Percentiles rank a stretch among this genome's conserved stretches.
Evolutionary conservation across 2,113 vertebrate genomes (phyloP).

Genomic region (Melanostigma gelatinosum): DNA sequence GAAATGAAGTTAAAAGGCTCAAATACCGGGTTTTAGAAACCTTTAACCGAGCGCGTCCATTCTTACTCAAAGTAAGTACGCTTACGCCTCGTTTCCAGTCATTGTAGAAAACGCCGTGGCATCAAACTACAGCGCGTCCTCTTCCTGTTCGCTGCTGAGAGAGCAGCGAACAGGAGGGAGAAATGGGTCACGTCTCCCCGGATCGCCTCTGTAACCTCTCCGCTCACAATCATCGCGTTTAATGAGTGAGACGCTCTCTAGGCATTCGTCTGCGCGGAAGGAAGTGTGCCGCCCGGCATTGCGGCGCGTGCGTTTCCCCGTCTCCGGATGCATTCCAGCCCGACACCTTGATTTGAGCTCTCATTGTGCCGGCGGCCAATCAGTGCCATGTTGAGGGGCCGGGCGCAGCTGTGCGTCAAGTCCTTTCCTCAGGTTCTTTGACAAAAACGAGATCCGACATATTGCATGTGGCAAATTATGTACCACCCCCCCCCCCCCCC

Average conservation of each 20-base stretch:
- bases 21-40: not conserved
- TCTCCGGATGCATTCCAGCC: conserved; percentile 1
- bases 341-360: conserved; percentile 15
- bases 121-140: not conserved
- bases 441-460: conserved; percentile 31
- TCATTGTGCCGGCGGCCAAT: conserved; percentile 7
- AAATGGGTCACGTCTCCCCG: conserved; percentile 62
- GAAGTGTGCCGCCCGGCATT: conserved; percentile 15
- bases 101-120: not conserved
- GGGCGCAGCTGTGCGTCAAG: conserved; percentile 10
- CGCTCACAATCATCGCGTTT: conserved; percentile 53
- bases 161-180: conserved; percentile 47
- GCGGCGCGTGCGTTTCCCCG: not conserved
- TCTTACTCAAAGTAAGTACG: not conserved
- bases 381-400: not conserved
- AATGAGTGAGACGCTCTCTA: conserved; percentile 57
- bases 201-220: conserved; percentile 59
- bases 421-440: conserved; percentile 10
- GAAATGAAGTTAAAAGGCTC: not conserved
- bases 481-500: not conserved
- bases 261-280: conserved; percentile 37
- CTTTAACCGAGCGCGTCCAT: not conserved
- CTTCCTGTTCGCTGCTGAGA: not conserved
- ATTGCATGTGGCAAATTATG: conserved; percentile 50
- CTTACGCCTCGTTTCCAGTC: conserved; percentile 16